These are phyloP conservation scores for Anoura caudifer DNA, from an alignment of 2,113 vertebrate genomes.

Conservation along the genomic window DNA sequence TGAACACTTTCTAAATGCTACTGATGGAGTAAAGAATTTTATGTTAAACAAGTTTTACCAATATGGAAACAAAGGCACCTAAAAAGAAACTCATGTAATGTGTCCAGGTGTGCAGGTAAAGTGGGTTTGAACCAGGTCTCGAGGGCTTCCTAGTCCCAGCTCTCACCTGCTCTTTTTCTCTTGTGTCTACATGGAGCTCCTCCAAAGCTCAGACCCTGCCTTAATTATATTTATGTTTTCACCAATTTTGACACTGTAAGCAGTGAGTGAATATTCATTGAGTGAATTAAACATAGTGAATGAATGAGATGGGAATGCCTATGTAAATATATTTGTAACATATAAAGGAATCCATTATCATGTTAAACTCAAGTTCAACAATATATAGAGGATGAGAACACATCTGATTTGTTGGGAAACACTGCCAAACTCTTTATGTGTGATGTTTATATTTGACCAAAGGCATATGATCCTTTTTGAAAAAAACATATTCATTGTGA, in stretches of 20 bases:
- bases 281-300: neutral
- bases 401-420: neutral
- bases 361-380: neutral
- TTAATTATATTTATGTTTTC: neutral
- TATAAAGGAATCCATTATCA: neutral
- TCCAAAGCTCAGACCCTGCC: neutral
- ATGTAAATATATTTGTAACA: neutral
- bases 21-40: neutral
- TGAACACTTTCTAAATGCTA: neutral
- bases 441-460: neutral
- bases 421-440: neutral
- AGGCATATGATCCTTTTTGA: neutral
- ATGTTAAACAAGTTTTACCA: neutral
- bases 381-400: neutral
- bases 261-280: neutral
- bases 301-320: neutral
- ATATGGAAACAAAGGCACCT: neutral
- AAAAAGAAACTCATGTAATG: neutral
- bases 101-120: neutral
- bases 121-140: neutral
- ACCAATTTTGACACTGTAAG: neutral
- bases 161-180: neutral
- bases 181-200: neutral
- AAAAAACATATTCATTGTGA: neutral
- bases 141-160: accelerated